Percentiles rank a stretch among this genome's conserved stretches.
Evolutionary conservation across 1,140 invertebrate genomes (phyloP).

Genomic region (Eumeta japonica): DNA sequence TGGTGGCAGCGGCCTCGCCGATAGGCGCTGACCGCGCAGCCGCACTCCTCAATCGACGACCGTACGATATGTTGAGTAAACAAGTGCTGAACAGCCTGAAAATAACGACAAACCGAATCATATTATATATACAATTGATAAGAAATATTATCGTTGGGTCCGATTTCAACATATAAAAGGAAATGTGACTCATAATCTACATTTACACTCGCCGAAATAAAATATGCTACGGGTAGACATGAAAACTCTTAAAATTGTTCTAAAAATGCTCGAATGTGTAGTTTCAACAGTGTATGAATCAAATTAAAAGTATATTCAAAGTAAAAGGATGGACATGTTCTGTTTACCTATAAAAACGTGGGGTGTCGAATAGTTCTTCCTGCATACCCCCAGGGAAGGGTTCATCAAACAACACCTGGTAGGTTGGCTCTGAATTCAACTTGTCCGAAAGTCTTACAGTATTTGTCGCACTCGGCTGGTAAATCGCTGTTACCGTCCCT

Average conservation of each 20-base stretch:
- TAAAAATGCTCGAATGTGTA: neutral
- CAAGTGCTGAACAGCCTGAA: conserved; percentile 24
- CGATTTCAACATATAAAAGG: neutral
- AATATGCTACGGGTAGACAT: too few relatives aligned
- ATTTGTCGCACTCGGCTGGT: conserved; percentile 52
- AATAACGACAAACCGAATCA: neutral
- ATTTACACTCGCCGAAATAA: too few relatives aligned
- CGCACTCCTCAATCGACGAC: conserved; percentile 21
- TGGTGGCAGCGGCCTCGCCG: conserved; percentile 3
- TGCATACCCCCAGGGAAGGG: conserved; percentile 67
- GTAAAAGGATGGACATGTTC: neutral
- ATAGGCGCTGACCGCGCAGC: conserved; percentile 1
- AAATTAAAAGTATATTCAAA: neutral
- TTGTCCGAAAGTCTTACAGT: conserved; percentile 43
- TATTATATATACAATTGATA: neutral
- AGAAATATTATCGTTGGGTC: neutral
- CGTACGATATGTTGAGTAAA: conserved; percentile 38
- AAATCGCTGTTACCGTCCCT: conserved; percentile 78
- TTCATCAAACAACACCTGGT: conserved; percentile 78
- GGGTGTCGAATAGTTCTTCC: conserved; percentile 57
- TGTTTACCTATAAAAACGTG: conserved; percentile 37
- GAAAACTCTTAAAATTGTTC: too few relatives aligned
- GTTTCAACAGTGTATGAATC: neutral
- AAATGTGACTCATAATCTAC: too few relatives aligned
- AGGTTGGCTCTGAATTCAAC: conserved; percentile 57